These are phyloP conservation scores for Holothuria glaberrima DNA, from an alignment of 35 echinoderm and acorn worm genomes.

Conservation along the genomic window DNA sequence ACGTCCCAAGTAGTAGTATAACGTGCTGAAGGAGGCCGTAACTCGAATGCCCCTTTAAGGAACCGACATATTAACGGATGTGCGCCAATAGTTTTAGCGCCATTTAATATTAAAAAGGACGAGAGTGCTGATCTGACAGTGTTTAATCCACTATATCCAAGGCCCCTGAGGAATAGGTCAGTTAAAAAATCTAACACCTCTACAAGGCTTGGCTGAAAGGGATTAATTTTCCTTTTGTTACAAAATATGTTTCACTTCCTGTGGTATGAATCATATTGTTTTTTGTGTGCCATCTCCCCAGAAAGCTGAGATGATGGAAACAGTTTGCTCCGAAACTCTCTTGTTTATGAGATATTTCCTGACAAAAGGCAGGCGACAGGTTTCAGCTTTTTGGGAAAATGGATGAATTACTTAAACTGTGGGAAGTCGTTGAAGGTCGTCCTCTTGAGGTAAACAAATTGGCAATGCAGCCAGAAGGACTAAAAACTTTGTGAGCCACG, in stretches of 20 bases:
- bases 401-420: no score
- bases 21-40: not conserved
- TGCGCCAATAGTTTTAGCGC: not conserved
- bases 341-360: not conserved
- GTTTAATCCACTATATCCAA: slow-evolving; percentile 40
- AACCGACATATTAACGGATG: not conserved
- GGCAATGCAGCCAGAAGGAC: not conserved
- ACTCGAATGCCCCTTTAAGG: slow-evolving; percentile 2
- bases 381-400: no score
- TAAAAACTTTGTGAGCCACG: slow-evolving; percentile 4
- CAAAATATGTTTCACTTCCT: no score
- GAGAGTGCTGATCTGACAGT: no score
- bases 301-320: not conserved
- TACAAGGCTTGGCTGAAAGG: no score
- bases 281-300: not conserved
- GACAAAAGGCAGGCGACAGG: not conserved
- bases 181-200: not conserved
- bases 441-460: not conserved
- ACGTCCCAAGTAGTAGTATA: slow-evolving; percentile 21
- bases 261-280: not conserved
- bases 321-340: not conserved
- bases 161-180: not conserved
- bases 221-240: not conserved
- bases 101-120: not conserved
- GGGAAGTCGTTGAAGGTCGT: not conserved